A percentile compares a stretch with the other conserved stretches of the same genome.
Conservation (phyloP, 2,113 vertebrate species). For the Australoheros scitulus region DNA sequence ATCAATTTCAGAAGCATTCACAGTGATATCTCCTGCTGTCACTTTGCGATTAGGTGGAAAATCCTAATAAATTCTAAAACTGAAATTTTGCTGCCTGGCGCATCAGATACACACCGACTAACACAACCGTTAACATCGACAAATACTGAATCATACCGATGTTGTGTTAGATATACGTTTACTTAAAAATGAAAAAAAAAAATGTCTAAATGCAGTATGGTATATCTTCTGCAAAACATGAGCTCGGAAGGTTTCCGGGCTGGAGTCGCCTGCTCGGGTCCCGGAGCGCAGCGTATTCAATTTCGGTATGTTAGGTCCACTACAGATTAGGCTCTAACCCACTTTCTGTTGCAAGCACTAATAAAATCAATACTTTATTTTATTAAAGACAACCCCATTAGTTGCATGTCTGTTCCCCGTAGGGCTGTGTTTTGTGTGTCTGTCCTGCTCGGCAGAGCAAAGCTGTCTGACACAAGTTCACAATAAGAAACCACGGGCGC, state of each 20-base stretch:
- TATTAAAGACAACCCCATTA: not conserved
- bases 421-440: not conserved
- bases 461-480: not conserved
- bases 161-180: not conserved
- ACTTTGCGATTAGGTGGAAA: not conserved
- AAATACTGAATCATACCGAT: not conserved
- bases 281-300: constrained; percentile 16
- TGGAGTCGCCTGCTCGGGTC: not conserved
- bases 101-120: not conserved
- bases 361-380: not conserved
- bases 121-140: not conserved
- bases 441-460: not conserved
- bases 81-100: not conserved
- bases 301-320: not conserved
- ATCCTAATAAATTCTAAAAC: not conserved
- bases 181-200: not conserved
- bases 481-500: not conserved
- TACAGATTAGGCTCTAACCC: not conserved
- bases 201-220: not conserved
- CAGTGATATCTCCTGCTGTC: constrained; percentile 14
- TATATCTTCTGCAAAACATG: not conserved
- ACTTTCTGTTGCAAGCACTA: not conserved
- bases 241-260: not conserved
- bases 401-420: not conserved
- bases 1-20: not conserved